phyloP scores from a whole-genome alignment of 2,797 vertebrate species.

The Xiphophorus birchmanni region DNA sequence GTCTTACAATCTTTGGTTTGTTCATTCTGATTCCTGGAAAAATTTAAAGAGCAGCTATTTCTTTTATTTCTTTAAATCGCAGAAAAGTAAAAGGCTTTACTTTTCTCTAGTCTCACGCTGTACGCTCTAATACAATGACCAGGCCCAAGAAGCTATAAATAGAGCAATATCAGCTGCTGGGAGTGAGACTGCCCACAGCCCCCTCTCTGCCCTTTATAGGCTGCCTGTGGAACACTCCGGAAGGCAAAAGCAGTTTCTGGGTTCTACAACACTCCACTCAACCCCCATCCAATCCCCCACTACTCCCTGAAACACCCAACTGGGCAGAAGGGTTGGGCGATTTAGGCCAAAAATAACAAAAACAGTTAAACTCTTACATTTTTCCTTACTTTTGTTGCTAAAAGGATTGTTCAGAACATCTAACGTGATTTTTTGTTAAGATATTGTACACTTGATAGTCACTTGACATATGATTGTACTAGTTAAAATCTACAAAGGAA shows the following conservation, averaged over 20 bases:
- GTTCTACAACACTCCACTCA: constrained; percentile 13
- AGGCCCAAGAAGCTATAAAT: constrained; percentile 73
- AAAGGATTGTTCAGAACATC: not conserved
- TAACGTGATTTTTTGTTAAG: not conserved
- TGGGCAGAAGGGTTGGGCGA: constrained; percentile 10
- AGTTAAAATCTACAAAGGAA: not conserved
- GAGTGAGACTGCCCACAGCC: constrained; percentile 34
- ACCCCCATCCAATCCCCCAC: not conserved
- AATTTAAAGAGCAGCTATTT: constrained; percentile 5
- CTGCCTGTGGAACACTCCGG: constrained; percentile 66
- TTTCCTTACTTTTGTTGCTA: not conserved
- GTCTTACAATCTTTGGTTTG: constrained; percentile 78
- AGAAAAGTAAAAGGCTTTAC: constrained; percentile 7
- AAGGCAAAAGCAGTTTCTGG: constrained; percentile 69
- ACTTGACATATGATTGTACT: not conserved
- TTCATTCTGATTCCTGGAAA: constrained; percentile 54
- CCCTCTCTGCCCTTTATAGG: constrained; percentile 57
- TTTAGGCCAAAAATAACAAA: not conserved
- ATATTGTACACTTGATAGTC: not conserved
- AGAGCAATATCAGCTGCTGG: constrained; percentile 81
- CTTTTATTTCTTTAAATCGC: constrained; percentile 13
- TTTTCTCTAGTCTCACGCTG: not conserved
- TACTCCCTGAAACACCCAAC: not conserved
- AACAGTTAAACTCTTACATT: not conserved
- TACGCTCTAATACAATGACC: constrained; percentile 26